Base-by-base conservation (phyloP, 2,797 vertebrate genomes). In the Thalassophryne amazonica region DNA sequence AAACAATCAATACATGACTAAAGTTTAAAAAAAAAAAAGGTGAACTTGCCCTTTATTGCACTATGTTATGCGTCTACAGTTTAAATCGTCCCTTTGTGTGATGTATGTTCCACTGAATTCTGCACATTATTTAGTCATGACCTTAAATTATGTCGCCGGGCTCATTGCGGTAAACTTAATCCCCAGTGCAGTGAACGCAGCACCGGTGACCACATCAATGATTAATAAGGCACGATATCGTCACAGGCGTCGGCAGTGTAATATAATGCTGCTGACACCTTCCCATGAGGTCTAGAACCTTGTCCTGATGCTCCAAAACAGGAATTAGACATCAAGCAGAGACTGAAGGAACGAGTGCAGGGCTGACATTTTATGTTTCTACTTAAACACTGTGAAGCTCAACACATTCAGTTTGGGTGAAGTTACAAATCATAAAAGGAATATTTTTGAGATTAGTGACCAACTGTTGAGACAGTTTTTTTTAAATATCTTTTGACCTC, bases 171-270 rank as follows among this genome's bases (percentile, higher is more conserved):
- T 78, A 72, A 85, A 71, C 58, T 58, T 58, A 65, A 73, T 73
- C 74, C 59, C 61, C 71, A 51, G 57, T 36, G 62, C 71, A 57
- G 15, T 65, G 85, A 84, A 84, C 81, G 69, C 3, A 78, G 86
- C 72, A 81, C 81, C 81, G 78, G 79, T 67, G 38, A 55, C 64
- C 70, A 56, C 64, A 83, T 90, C 81, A 89, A 88, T 88, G 73
- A 92, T 91, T 90, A 85, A 89, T 89, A 89, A 83, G 85, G 75
- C 62, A 54, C 63, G 56, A 53, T 68, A 74, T 75, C 82, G 80
- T 84, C 69, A 34, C 58, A 64, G 73, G 61, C 73, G 36, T 51
- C 18, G 27, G 60, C 72, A 50, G 48, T 59, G 83, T 77, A 86
- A 85, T 77, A 53, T 58, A 72, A 89, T 79, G 83, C 57, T 29